Base-by-base conservation (phyloP, 2,797 vertebrate species). In the Pangasius djambal region DNA sequence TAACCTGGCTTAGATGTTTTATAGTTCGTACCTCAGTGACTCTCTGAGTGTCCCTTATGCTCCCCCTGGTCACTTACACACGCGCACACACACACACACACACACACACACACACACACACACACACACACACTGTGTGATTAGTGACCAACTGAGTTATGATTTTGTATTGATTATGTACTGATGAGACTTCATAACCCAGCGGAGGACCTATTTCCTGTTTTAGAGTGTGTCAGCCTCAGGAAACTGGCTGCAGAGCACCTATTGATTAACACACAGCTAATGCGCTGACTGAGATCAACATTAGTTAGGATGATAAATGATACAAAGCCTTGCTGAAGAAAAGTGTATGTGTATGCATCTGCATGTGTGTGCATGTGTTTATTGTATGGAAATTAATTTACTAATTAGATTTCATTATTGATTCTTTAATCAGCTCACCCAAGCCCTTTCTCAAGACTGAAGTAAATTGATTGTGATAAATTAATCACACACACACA, bases 1-100 rank as follows among this genome's bases (percentile, higher is more conserved):
- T 92, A 91, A 89, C 87, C 77, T 83, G 90, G 82, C 85, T 87
- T 82, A 87, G 90, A 90, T 88, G 88, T 91, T 93, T 90, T 93
- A 92, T 91, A 93, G 88, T 92, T 92, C 91, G 84, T 87, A 89
- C 89, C 82, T 88, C 82, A 63, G 55, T 87, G 90, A 79, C 89
- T 89, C 25, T 12, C 84, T 44, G 87, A 67, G 63, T 87, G 87
- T 52, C 69, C 44, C 44, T 44, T 44, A 44, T 44, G 44, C 44
- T 44, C 44, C 44, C 44, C 44, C 44, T 44, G 44, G 44, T 50
- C 50, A 65, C 61, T 59, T 84, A 88, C 70, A 40, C 67, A 67
- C 65, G 13, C 74, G n/a, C 77, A 57, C 28, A 78, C 75, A 78
- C 75, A 34, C 13, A 69, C 40, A 74, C 70, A 74, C 70, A 74